Base-by-base conservation (phyloP, 1,140 invertebrate species). In the Luehdorfia chinensis region DNA sequence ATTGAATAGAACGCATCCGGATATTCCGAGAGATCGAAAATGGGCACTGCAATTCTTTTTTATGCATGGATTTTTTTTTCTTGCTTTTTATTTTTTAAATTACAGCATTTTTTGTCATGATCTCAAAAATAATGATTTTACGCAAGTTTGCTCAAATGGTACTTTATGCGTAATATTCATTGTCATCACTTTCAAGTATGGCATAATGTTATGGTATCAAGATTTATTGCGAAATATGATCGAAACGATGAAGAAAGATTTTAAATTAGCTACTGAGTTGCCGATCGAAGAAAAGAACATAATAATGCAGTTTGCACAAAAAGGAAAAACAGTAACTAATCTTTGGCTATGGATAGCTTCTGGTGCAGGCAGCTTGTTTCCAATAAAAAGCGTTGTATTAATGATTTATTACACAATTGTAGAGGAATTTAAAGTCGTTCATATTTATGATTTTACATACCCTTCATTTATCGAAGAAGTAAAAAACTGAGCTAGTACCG, bases 121-220 rank as follows among this genome's bases (percentile, higher is more conserved):
- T 37, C 16, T 73, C 16, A 68, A 62, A 47, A 61, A 48, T n/a
- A 48, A 44, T 1, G 50, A 77, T 34, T 59, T 62, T 4, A 57
- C 59, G 3, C 53, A 64, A 25, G 59, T 61, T 3, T 73, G 68
- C 44, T 52, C 64, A 5, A 66, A 71, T 41, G 64, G 66, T 1
- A 50, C 59, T 4, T 23, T 77, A 8, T 50, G 52, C 9, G 25
- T 73, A 0, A 33, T 68, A 4, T 66, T 59, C 8, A 13, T 45
- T 11, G 58, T 59, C 0, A 43, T 73, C 0, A 59, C 59, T 0
- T 59, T 66, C n/a, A 45, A 63, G 19, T 68, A 66, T 8, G 30
- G 15, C 1, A 30, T 72, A 6, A 52, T 69, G 48, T 45, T 63
- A 1, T 47, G 32, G 4, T 58, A 69, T 32, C 59, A 62, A 32